Conservation (phyloP, 2,888 invertebrate genomes). For the Andrena camellia region DNA sequence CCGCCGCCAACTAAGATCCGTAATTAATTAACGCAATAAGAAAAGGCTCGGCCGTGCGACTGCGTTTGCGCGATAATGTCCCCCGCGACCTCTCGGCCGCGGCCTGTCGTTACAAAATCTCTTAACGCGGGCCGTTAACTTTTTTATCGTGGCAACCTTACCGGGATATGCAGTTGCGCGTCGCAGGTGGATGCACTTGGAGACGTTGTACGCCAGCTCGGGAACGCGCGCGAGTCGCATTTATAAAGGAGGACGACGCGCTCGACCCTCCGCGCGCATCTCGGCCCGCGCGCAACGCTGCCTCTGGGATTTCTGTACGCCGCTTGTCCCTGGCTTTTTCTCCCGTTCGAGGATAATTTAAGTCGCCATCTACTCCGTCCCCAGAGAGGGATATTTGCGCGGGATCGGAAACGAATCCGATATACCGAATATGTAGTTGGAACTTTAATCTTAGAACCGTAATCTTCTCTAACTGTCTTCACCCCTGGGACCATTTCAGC, state of each 20-base stretch:
- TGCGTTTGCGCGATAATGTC: conserved; percentile 50
- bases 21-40: conserved; percentile 73
- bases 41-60: conserved; percentile 26
- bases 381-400: background rate
- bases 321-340: background rate
- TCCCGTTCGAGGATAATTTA: conserved; percentile 4
- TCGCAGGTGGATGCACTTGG: conserved; percentile 28
- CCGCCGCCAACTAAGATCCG: conserved; percentile 60
- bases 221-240: conserved; percentile 10
- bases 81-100: conserved; percentile 56
- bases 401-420: background rate
- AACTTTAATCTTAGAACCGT: too few species aligned
- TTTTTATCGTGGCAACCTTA: conserved; percentile 45
- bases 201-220: background rate
- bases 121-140: conserved; percentile 48
- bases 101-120: conserved; percentile 54
- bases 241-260: conserved; percentile 20
- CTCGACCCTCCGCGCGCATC: background rate
- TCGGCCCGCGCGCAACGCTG: background rate
- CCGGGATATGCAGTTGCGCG: conserved; percentile 34
- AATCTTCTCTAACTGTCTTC: too few species aligned
- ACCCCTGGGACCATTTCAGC: too few species aligned
- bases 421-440: too few species aligned
- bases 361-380: background rate
- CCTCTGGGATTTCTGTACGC: conserved; percentile 3